A percentile compares a stretch with the other conserved stretches of the same genome.
Conservation (phyloP, 2,113 vertebrate genomes). For the Pithys albifrons region DNA sequence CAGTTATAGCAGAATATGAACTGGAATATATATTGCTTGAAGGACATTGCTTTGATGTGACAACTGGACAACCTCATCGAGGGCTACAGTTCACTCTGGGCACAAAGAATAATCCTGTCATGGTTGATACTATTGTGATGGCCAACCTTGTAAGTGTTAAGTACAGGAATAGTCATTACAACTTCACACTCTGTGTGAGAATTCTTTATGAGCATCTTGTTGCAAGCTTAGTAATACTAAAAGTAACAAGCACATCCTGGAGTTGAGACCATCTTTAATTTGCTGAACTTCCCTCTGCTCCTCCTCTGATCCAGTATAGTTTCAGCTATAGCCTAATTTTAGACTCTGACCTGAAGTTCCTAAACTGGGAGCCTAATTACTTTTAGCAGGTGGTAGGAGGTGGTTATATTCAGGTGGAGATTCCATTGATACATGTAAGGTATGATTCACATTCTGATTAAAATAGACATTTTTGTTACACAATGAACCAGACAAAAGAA, state of each 20-base stretch:
- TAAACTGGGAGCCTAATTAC: neutral
- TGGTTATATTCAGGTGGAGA: neutral
- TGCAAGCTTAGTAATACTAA: neutral
- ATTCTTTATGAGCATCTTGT: neutral
- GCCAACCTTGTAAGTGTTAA: constrained; percentile 88
- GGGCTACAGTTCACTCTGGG: constrained; percentile 95
- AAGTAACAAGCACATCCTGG: neutral
- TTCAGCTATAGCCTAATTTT: neutral
- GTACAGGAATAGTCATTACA: neutral
- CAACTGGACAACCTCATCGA: constrained; percentile 85
- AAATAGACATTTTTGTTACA: neutral
- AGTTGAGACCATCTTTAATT: neutral
- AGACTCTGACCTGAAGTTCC: neutral
- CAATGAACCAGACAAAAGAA: neutral
- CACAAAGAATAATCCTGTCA: constrained; percentile 81
- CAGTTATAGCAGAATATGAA: constrained; percentile 88
- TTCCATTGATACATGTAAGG: neutral
- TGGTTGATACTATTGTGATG: constrained; percentile 96
- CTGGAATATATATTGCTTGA: constrained; percentile 92
- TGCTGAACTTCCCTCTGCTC: accelerated
- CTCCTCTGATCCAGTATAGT: neutral
- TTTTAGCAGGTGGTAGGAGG: neutral
- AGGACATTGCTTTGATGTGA: constrained; percentile 92
- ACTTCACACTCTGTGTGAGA: neutral
- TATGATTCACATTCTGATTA: neutral